Conservation (phyloP, 2,797 vertebrate genomes). For the Leptodactylus fallax region DNA sequence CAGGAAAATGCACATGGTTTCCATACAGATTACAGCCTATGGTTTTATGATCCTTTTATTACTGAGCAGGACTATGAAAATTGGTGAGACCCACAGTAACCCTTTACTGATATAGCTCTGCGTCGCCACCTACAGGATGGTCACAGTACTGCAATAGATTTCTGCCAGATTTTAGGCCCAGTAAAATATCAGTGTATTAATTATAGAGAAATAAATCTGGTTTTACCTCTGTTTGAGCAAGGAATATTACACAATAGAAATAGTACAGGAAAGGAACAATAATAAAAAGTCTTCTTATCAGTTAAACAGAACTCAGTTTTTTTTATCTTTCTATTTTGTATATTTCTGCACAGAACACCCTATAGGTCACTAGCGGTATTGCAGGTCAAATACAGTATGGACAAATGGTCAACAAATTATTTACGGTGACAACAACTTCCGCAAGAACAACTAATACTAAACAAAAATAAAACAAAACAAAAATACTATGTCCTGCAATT, state of each 20-base stretch:
- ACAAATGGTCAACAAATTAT: too few species aligned
- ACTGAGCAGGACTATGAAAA: too few species aligned
- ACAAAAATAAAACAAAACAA: too few species aligned
- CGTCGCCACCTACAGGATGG: conserved; percentile 11
- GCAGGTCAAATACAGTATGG: neutral
- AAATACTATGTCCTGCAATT: too few species aligned
- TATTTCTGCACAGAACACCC: neutral
- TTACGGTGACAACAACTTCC: too few species aligned
- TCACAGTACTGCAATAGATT: neutral
- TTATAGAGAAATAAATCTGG: neutral
- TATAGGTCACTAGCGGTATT: neutral
- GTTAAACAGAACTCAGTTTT: neutral
- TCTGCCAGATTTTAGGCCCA: neutral
- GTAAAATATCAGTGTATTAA: too few species aligned
- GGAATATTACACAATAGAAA: neutral
- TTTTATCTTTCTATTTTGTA: neutral
- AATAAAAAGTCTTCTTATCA: neutral
- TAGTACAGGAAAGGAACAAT: neutral
- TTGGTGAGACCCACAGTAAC: too few species aligned
- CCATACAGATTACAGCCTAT: too few species aligned
- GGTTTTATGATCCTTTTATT: too few species aligned
- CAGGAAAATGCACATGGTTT: neutral
- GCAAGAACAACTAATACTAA: too few species aligned
- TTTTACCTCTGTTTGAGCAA: neutral
- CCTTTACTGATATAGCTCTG: neutral